Evolutionary conservation across 2,888 invertebrate genomes (phyloP), one percentile per base, ranked within the genome.

Genomic region (Microctonus hyperodae): DNA sequence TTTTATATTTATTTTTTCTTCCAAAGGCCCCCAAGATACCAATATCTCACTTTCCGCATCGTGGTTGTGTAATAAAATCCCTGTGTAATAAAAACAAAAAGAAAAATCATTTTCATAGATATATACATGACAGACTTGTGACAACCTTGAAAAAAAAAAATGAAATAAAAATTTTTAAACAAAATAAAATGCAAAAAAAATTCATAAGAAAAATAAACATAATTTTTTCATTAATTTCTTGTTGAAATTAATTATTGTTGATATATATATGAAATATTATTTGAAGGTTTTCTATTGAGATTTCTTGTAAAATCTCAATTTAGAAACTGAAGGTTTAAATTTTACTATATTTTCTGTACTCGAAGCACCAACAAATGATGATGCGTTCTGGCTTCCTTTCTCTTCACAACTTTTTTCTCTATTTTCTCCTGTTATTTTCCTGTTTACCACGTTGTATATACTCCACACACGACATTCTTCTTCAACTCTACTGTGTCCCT

Each of bases 361-460:
- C 16, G 44, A n/a, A 16, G 44, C 16, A 44, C 1, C 44, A 44
- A 16, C 16, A 20, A 3, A n/a, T 37, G n/a, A n/a, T 37, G n/a
- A 4, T 37, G n/a, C n/a, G 16, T 16, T 44, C 44, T 20, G 16
- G 44, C 44, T 44, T 40, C 59, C 40, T 40, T 60, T 48, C 57
- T 50, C 20, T 33, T 33, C 25, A 25, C 25, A 5, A 13, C 11
- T 35, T 33, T 23, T 1, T 10, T 9, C 10, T 59, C 20, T 33
- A 22, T 22, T 20, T 20, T 13, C 7, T 10, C 11, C 11, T 58
- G 40, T 37, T 16, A 40, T 44, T 13, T 53, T 65, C 16, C 48
- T 62, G 59, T 48, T n/a, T 50, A 48, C 40, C 44, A 44, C 44
- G 44, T 16, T 44, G 16, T 44, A 44, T 44, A 44, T 16, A 16